A percentile compares a stretch with the other conserved stretches of the same genome.
Conservation (phyloP, 2,888 invertebrate genomes). For the Griposia aprilina region DNA sequence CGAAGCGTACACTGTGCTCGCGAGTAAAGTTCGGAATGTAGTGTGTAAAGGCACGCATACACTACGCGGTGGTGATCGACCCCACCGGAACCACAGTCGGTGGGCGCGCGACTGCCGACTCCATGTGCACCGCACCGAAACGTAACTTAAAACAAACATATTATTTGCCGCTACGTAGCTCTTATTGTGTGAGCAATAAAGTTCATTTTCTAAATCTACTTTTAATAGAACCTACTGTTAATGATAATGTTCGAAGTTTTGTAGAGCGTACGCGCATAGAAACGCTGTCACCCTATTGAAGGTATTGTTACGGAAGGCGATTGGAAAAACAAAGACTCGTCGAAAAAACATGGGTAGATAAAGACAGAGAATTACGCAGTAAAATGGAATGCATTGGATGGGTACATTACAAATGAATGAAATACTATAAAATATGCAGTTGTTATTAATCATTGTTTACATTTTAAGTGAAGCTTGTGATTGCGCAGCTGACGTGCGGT, state of each 20-base stretch:
- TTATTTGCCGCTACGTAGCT: constrained; percentile 56
- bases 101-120: constrained; percentile 87
- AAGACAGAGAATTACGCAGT: constrained; percentile 79
- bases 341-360: constrained; percentile 77
- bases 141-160: constrained; percentile 78
- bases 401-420: constrained; percentile 68
- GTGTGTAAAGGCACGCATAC: constrained; percentile 82
- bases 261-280: constrained; percentile 87
- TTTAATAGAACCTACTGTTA: constrained; percentile 68
- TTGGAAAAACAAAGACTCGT: constrained; percentile 79
- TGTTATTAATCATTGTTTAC: constrained; percentile 60
- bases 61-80: constrained; percentile 87
- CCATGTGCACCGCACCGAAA: constrained; percentile 89
- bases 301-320: constrained; percentile 82
- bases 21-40: constrained; percentile 79
- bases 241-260: constrained; percentile 84
- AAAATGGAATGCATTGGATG: constrained; percentile 65
- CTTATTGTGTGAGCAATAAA: constrained; percentile 51
- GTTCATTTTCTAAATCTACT: constrained; percentile 60
- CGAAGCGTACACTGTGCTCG: constrained; percentile 78
- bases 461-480: constrained; percentile 41
- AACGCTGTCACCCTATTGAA: constrained; percentile 83
- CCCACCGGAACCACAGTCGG: constrained; percentile 91
- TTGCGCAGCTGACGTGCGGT: constrained; percentile 29
- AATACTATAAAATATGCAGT: constrained; percentile 47